These are phyloP conservation scores for Sinelater perroti DNA, from an alignment of 2,888 invertebrate species.

Conservation along the genomic window DNA sequence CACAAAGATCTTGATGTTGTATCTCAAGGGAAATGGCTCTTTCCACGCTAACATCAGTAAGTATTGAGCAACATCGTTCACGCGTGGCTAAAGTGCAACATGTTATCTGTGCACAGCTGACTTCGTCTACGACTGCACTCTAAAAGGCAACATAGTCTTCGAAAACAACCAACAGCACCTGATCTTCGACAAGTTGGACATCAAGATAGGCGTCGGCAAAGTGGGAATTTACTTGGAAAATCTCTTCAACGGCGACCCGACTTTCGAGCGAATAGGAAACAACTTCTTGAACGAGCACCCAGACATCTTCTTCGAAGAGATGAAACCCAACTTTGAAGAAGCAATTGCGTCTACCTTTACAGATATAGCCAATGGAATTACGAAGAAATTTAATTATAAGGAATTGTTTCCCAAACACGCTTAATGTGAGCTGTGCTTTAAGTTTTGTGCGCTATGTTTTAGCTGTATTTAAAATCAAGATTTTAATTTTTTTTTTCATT, in stretches of 20 bases:
- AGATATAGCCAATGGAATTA: constrained; percentile 75
- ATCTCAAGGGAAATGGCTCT: constrained; percentile 20
- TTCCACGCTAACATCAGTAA: constrained; percentile 25
- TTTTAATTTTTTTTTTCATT: too few relatives aligned
- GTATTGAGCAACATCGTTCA: constrained; percentile 2
- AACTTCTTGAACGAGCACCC: constrained; percentile 74
- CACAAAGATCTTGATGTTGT: constrained; percentile 14
- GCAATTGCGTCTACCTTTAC: constrained; percentile 72
- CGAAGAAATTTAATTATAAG: constrained; percentile 72
- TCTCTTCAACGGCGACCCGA: constrained; percentile 72
- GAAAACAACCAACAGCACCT: constrained; percentile 67
- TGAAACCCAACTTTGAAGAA: constrained; percentile 71
- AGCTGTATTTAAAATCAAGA: too few relatives aligned
- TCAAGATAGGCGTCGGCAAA: constrained; percentile 68
- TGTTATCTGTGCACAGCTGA: constrained; percentile 64
- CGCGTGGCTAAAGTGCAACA: neutral
- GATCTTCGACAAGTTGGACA: constrained; percentile 70
- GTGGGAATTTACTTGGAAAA: constrained; percentile 71
- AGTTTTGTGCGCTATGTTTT: too few relatives aligned
- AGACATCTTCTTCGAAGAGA: constrained; percentile 71
- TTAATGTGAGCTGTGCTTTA: too few relatives aligned
- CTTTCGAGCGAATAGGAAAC: constrained; percentile 72
- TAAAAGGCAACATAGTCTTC: constrained; percentile 68
- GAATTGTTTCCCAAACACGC: constrained; percentile 68
- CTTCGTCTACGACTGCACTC: constrained; percentile 70